These are phyloP conservation scores for Epinotia ramella DNA, from an alignment of 2,888 invertebrate genomes.

Conservation along the genomic window DNA sequence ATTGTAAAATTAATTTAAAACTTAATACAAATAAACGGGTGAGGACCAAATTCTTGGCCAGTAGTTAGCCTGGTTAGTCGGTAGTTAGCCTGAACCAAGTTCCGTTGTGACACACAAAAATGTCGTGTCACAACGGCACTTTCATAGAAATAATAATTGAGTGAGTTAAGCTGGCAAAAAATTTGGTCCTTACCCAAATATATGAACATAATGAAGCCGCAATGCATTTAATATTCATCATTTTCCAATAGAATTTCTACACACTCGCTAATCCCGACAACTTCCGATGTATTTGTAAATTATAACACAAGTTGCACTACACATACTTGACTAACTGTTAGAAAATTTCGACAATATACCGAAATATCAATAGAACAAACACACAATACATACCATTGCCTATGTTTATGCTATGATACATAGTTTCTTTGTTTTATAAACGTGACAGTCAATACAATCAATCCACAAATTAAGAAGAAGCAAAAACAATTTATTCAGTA, in stretches of 20 bases:
- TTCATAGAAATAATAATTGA: too few relatives aligned
- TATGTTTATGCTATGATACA: not conserved
- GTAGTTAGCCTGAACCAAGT: too few relatives aligned
- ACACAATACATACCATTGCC: slow-evolving; percentile 14
- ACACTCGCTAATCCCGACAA: not conserved
- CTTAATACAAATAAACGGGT: slow-evolving; percentile 8
- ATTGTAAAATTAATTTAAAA: not conserved
- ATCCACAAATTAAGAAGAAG: not conserved
- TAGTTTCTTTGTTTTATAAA: slow-evolving; percentile 12
- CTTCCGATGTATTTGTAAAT: slow-evolving; percentile 7
- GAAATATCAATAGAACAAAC: slow-evolving; percentile 24
- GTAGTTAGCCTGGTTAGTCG: too few relatives aligned
- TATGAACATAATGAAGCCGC: not conserved
- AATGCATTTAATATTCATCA: not conserved
- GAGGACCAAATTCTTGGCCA: too few relatives aligned
- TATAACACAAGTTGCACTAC: slow-evolving; percentile 13
- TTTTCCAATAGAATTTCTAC: slow-evolving; percentile 7
- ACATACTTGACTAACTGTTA: slow-evolving; percentile 8
- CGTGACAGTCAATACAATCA: slow-evolving; percentile 8
- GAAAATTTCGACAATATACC: slow-evolving; percentile 23
- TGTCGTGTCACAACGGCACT: too few relatives aligned
- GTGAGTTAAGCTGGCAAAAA: too few relatives aligned
- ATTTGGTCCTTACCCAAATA: not conserved
- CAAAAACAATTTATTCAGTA: not conserved
- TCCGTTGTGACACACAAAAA: too few relatives aligned